A percentile compares a stretch with the other conserved stretches of the same genome.
Evolutionary conservation across 2,888 invertebrate genomes (phyloP).

Genomic region (Gastracanthus pulcherrimus): DNA sequence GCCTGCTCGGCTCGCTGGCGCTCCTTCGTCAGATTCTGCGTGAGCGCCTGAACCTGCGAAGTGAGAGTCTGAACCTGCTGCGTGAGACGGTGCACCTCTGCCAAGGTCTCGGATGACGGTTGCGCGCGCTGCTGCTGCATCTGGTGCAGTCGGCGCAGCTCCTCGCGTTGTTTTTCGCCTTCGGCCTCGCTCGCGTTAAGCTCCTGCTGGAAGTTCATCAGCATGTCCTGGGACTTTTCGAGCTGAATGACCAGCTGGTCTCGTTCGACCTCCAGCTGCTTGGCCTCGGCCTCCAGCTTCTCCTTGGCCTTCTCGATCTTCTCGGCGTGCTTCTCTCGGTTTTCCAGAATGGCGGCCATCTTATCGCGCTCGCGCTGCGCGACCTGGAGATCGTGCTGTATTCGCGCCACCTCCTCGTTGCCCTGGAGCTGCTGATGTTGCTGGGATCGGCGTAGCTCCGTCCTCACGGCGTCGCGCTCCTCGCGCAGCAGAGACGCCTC

Average conservation of each 20-base stretch:
- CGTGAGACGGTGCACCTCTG: constrained; percentile 84
- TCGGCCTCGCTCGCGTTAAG: constrained; percentile 90
- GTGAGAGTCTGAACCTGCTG: constrained; percentile 83
- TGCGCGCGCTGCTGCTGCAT: constrained; percentile 81
- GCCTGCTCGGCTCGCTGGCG: constrained; percentile 86
- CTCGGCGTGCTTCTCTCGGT: constrained; percentile 88
- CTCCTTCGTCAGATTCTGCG: constrained; percentile 78
- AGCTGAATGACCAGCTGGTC: constrained; percentile 93
- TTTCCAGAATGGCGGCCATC: constrained; percentile 87
- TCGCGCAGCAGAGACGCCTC: constrained; percentile 91
- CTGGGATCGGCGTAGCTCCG: constrained; percentile 83
- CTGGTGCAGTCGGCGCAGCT: constrained; percentile 84
- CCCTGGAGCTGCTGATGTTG: constrained; percentile 84
- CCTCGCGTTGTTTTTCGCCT: constrained; percentile 88
- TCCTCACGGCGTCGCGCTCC: constrained; percentile 86
- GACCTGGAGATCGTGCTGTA: constrained; percentile 87
- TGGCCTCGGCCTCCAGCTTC: constrained; percentile 91
- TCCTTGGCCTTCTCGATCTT: constrained; percentile 91
- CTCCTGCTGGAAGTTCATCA: constrained; percentile 95
- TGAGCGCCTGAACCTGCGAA: constrained; percentile 83
- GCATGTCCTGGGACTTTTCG: constrained; percentile 95
- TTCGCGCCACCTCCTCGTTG: constrained; percentile 85
- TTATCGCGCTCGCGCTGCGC: constrained; percentile 87
- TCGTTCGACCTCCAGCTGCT: constrained; percentile 90
- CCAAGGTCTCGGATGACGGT: constrained; percentile 74